Conservation (phyloP, 2,797 vertebrate species). For the Phalanger gymnotis region DNA sequence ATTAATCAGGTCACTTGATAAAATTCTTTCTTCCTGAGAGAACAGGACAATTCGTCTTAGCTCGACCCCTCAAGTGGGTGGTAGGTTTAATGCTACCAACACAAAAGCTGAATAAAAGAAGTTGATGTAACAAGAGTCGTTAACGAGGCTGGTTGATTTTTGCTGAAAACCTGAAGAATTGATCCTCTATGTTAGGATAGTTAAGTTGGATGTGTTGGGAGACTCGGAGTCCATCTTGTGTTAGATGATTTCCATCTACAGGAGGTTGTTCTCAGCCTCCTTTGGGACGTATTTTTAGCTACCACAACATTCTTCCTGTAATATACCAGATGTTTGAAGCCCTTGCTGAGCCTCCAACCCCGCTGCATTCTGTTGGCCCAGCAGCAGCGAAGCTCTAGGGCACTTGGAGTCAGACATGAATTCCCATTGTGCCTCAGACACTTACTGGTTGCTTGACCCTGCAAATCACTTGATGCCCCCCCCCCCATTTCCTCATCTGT, state of each 20-base stretch:
- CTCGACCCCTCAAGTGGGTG: not conserved
- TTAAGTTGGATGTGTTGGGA: not conserved
- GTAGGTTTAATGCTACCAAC: not conserved
- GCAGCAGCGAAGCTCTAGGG: too few species aligned
- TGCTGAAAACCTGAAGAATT: not conserved
- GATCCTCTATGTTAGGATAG: not conserved
- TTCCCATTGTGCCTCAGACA: too few species aligned
- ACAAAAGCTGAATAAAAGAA: not conserved
- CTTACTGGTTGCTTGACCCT: too few species aligned
- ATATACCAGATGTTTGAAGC: constrained; percentile 7
- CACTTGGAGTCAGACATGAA: too few species aligned
- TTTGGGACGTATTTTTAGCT: not conserved
- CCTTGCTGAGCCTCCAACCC: not conserved
- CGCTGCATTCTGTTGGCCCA: too few species aligned
- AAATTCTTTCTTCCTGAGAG: not conserved
- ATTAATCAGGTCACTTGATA: too few species aligned
- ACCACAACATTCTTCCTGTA: not conserved
- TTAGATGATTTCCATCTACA: not conserved
- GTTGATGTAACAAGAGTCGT: not conserved
- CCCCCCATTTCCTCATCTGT: too few species aligned
- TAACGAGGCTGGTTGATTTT: too few species aligned
- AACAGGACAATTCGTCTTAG: too few species aligned
- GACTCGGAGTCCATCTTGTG: not conserved
- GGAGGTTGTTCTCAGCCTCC: not conserved
- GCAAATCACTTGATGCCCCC: too few species aligned